phyloP scores from a whole-genome alignment of 2,888 invertebrate genomes.

The Tetheella fluctuosa region DNA sequence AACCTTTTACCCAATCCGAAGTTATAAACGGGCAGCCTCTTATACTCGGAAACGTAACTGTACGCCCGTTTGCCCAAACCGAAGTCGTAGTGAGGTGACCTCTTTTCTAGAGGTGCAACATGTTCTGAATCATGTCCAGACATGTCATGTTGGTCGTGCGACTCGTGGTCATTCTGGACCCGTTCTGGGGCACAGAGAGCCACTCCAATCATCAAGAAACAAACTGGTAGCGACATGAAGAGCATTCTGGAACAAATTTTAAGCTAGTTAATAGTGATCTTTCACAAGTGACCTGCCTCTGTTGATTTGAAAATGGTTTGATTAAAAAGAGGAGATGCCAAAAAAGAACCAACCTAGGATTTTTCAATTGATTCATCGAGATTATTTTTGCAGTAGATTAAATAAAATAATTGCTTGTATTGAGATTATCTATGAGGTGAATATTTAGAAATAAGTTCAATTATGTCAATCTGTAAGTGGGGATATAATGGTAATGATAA shows the following conservation, averaged over 20 bases:
- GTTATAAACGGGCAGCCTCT: conserved; percentile 84
- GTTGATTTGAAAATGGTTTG: no score
- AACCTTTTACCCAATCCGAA: conserved; percentile 85
- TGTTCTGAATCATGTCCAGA: conserved; percentile 29
- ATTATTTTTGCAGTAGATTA: no score
- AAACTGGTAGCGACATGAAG: conserved; percentile 59
- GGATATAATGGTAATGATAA: no score
- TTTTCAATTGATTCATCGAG: no score
- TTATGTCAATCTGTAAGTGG: no score
- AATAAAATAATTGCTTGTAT: no score
- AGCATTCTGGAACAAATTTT: conserved; percentile 75
- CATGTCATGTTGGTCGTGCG: conserved; percentile 37
- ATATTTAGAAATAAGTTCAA: no score
- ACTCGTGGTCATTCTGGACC: conserved; percentile 45
- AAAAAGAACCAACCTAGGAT: no score
- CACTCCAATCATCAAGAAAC: conserved; percentile 61
- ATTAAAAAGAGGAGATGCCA: no score
- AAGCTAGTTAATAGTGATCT: no score
- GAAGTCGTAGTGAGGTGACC: conserved; percentile 82
- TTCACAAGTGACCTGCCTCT: no score
- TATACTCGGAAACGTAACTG: conserved; percentile 86
- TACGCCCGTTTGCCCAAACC: conserved; percentile 83
- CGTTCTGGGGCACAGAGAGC: conserved; percentile 68
- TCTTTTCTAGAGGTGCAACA: conserved; percentile 59
- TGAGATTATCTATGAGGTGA: no score